Conservation (phyloP, 2,888 invertebrate genomes). For the Tuta absoluta region DNA sequence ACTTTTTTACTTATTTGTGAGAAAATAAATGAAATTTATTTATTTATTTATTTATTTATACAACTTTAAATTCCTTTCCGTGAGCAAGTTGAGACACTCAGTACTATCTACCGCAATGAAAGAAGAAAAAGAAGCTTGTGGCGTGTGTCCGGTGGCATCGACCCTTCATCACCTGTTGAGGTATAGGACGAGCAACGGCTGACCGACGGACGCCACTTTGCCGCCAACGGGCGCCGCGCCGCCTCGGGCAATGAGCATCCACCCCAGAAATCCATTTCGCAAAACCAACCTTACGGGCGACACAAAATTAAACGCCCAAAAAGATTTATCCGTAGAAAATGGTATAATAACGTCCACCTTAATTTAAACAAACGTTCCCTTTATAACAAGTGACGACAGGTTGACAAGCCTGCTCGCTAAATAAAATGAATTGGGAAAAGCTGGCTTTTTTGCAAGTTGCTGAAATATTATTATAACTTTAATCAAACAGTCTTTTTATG, state of each 20-base stretch:
- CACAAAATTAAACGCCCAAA: conserved; percentile 40
- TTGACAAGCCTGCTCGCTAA: conserved; percentile 42
- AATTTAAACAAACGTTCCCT: conserved; percentile 48
- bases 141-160: too few species aligned
- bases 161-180: neutral
- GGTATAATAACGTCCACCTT: conserved; percentile 39
- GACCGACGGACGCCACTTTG: neutral
- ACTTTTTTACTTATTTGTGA: too few species aligned
- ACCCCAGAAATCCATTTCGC: neutral
- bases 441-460: neutral
- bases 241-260: neutral
- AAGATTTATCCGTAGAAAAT: conserved; percentile 38
- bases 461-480: neutral
- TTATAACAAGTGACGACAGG: conserved; percentile 33
- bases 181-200: neutral
- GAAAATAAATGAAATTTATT: too few species aligned
- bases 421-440: conserved; percentile 42
- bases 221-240: neutral
- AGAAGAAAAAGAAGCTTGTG: neutral
- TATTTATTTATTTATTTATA: too few species aligned
- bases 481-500: conserved; percentile 8
- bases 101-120: too few species aligned
- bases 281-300: conserved; percentile 32
- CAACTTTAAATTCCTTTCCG: too few species aligned
- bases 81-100: too few species aligned